Evolutionary conservation across 2,888 invertebrate genomes (phyloP).

Genomic region (Trisateles emortualis): DNA sequence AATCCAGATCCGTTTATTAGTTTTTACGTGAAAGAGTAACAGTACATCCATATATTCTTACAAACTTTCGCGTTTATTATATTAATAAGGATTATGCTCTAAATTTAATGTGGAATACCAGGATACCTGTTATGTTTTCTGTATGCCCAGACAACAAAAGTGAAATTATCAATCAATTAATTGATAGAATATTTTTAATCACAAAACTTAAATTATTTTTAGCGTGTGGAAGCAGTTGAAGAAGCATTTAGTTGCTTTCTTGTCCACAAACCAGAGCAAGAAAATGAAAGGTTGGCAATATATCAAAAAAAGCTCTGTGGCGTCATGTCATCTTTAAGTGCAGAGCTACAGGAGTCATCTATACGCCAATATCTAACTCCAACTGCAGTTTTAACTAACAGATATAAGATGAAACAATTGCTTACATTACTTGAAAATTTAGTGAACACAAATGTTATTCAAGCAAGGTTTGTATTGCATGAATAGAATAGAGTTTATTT

Average conservation of each 20-base stretch:
- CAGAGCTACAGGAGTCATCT: constrained; percentile 92
- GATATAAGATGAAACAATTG: constrained; percentile 91
- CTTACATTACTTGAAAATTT: constrained; percentile 92
- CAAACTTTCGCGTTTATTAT: too few relatives aligned
- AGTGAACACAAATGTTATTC: constrained; percentile 90
- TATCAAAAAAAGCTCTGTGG: constrained; percentile 90
- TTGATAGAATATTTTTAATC: too few relatives aligned
- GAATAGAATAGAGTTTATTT: too few relatives aligned
- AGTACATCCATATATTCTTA: too few relatives aligned
- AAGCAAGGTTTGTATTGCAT: constrained; percentile 88
- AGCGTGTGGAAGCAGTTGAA: constrained; percentile 94
- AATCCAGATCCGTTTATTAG: too few relatives aligned
- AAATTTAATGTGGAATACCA: too few relatives aligned
- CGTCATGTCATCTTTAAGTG: constrained; percentile 88
- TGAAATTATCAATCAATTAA: too few relatives aligned
- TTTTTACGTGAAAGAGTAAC: too few relatives aligned
- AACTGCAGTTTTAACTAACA: constrained; percentile 91
- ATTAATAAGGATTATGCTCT: too few relatives aligned
- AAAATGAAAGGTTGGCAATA: constrained; percentile 89
- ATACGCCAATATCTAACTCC: constrained; percentile 91
- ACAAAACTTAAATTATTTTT: too few relatives aligned
- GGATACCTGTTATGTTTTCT: too few relatives aligned
- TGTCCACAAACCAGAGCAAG: constrained; percentile 91
- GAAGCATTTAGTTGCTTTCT: constrained; percentile 96
- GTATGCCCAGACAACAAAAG: too few relatives aligned